Evolutionary conservation across 1,140 invertebrate species (phyloP), one percentile per base, ranked within the genome.

Genomic region (Sycophaga agraensis): DNA sequence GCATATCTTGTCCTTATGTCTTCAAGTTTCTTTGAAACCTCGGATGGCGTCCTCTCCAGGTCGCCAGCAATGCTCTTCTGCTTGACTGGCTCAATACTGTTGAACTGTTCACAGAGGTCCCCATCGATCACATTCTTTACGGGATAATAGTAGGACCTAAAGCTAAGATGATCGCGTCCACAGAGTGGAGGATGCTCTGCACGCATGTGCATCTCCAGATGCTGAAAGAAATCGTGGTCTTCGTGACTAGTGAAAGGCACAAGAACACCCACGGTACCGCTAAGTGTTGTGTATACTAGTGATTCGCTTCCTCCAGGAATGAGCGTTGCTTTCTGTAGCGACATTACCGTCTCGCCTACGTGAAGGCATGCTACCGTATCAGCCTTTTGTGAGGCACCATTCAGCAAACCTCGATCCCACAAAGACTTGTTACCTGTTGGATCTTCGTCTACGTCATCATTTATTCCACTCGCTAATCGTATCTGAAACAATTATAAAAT

Each of bases 191-290:
- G 87, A 80, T 98, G 93, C 79, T 99, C 97, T 48, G 93, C 94
- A 40, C 98, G 83, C 95, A 99, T 97, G 76, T 99, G 96, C 97
- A 99, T 99, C 78, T 99, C 98, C 51, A 99, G 81, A 83, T 99
- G 94, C 78, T 99, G 97, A 82, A 99, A 99, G 73, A 99, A 99
- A 74, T 99, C 97, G 69, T 97, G 95, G 78, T 99, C 97, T 83
- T 99, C 97, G 72, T 97, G 90, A 26, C 96, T 97, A 0, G 96
- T 97, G 70, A 99, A 99, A 0, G 98, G 96, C 11, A 99, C 92
- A 4, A 99, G 82, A 35, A 98, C 96, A 2, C 97, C 98, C 1
- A 99, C 90, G 6, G 93, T 89, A 11, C 98, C 98, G 64, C 93
- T 96, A 0, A 99, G 72, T 0, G 97, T 99, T 0, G 96, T 93